A percentile compares a stretch with the other conserved stretches of the same genome.
These are phyloP conservation scores for Catamblyrhynchus diadema DNA, from an alignment of 2,797 vertebrate species.

Conservation along the genomic window DNA sequence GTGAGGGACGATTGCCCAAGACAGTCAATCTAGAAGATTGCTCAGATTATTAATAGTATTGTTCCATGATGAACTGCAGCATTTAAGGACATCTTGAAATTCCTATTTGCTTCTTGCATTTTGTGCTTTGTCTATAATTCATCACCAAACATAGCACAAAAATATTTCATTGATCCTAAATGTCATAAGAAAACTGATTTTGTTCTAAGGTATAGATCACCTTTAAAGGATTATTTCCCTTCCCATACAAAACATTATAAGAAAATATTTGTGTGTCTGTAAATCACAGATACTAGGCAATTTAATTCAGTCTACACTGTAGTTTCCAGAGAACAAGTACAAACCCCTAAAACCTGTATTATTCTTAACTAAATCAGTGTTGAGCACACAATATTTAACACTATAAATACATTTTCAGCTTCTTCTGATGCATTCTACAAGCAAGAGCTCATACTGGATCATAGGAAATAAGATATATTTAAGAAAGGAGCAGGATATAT, in stretches of 20 bases:
- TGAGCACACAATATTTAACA: constrained; percentile 52
- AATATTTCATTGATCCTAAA: constrained; percentile 46
- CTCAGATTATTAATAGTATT: constrained; percentile 12
- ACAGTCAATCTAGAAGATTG: constrained; percentile 47
- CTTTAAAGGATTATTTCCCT: constrained; percentile 37
- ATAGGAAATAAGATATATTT: neutral
- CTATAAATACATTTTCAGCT: constrained; percentile 52
- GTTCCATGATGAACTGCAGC: constrained; percentile 55
- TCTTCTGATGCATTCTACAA: constrained; percentile 67
- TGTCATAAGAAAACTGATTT: constrained; percentile 55
- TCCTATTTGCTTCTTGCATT: constrained; percentile 31
- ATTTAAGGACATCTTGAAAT: constrained; percentile 61
- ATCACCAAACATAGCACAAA: constrained; percentile 30
- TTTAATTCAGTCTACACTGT: constrained; percentile 69
- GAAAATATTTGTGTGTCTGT: constrained; percentile 76
- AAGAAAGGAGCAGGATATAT: constrained; percentile 17
- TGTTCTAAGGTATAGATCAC: constrained; percentile 34
- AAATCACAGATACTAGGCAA: constrained; percentile 75
- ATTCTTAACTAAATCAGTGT: constrained; percentile 51
- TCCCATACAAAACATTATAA: constrained; percentile 72
- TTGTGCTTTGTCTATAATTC: constrained; percentile 55
- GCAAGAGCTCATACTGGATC: constrained; percentile 24
- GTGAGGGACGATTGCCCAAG: constrained; percentile 22
- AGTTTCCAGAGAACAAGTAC: constrained; percentile 70
- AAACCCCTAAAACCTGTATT: constrained; percentile 55